Evolutionary conservation across 2,113 vertebrate genomes (phyloP), one percentile per base, ranked within the genome.

Genomic region (Chrysochloris asiatica): DNA sequence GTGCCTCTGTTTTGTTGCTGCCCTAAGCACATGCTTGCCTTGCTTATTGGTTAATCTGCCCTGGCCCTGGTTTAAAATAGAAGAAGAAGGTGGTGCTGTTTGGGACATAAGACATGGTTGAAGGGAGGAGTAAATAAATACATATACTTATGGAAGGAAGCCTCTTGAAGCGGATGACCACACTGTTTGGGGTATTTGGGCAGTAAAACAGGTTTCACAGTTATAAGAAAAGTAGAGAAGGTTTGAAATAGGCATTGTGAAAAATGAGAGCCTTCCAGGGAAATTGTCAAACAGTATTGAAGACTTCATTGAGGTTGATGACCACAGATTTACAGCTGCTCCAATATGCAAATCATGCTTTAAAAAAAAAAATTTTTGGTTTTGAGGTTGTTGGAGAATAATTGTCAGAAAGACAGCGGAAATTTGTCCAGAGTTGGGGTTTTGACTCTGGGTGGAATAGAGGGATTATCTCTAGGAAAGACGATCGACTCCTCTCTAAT

Each of bases 151-250:
- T n/a, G n/a, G 48, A 61, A 75, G 22, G 75, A 90, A 82, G 67
- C 19, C 21, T 88, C 75, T 71, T 86, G 47, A 30, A 41, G 72
- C 13, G 21, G 54, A 19, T n/a, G 17, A 48, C 50, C 72, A 6
- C 30, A 78, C 69, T 72, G 19, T 71, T 52, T 3, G 41, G 50
- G 52, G 10, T 88, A 50, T 78, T 1, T 52, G 80, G 24, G 19
- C 22, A 79, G 47, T 22, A 69, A 48, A 19, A 84, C 45, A 43
- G 50, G 26, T 90, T 43, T 87, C n/a, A 41, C 22, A 79, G 50
- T 82, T 61, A 88, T 73, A 93, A 75, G 78, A 48, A 85, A 88
- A 56, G 24, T 77, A 72, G n/a, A 86, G 13, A 61, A 45, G 54
- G 11, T 81, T 65, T 89, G 36, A 84, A 54, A 33, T 48, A 41